Evolutionary conservation across 2,888 invertebrate species (phyloP).

Genomic region (Villa cingulata): DNA sequence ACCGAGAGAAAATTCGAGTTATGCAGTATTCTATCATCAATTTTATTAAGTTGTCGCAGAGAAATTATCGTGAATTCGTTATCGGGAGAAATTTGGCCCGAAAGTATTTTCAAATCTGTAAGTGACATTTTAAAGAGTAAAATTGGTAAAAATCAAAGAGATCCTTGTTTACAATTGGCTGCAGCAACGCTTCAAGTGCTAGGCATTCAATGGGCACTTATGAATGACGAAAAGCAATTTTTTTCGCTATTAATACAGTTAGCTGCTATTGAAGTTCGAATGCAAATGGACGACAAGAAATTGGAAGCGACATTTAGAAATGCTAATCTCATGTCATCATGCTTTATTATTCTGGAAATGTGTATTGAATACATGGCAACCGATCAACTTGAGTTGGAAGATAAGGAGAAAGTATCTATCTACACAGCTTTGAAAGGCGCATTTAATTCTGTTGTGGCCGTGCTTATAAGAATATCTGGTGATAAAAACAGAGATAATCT

Average conservation of each 20-base stretch:
- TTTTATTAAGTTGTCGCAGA: slow-evolving; percentile 59
- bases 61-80: slow-evolving; percentile 49
- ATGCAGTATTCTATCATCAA: slow-evolving; percentile 61
- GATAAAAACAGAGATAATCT: slow-evolving; percentile 59
- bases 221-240: slow-evolving; percentile 66
- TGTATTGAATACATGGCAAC: slow-evolving; percentile 66
- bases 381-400: slow-evolving; percentile 71
- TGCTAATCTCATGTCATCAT: slow-evolving; percentile 65
- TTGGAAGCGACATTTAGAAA: slow-evolving; percentile 64
- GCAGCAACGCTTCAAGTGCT: slow-evolving; percentile 66
- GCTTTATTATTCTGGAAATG: slow-evolving; percentile 67
- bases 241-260: slow-evolving; percentile 75
- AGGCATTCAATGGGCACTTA: slow-evolving; percentile 73
- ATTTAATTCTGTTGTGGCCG: slow-evolving; percentile 65
- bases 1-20: slow-evolving; percentile 82
- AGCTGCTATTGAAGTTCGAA: slow-evolving; percentile 82
- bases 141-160: slow-evolving; percentile 75
- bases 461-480: slow-evolving; percentile 57
- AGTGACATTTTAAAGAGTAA: slow-evolving; percentile 74
- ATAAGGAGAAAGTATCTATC: slow-evolving; percentile 80
- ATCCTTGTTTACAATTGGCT: slow-evolving; percentile 73
- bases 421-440: slow-evolving; percentile 83
- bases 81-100: slow-evolving; percentile 65
- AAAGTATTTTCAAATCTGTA: slow-evolving; percentile 66
- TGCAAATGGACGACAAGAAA: slow-evolving; percentile 81